These are phyloP conservation scores for Apamea crenata DNA, from an alignment of 2,888 invertebrate species.

Conservation along the genomic window DNA sequence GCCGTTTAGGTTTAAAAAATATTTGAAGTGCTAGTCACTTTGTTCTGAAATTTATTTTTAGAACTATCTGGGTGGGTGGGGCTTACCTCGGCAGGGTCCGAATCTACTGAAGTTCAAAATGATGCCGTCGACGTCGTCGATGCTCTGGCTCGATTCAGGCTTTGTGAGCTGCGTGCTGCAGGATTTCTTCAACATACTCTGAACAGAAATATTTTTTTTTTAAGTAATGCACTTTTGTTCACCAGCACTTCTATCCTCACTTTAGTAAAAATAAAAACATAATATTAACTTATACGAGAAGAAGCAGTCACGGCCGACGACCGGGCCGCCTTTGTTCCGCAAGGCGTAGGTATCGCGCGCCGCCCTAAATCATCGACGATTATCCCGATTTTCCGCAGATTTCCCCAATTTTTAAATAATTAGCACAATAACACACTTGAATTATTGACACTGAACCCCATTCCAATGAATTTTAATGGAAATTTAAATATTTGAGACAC, in stretches of 20 bases:
- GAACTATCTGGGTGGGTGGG: neutral
- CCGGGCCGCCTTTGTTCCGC: conserved; percentile 37
- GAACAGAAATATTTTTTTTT: conserved; percentile 31
- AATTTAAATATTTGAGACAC: conserved; percentile 1
- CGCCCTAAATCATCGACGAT: conserved; percentile 6
- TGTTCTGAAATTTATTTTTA: conserved; percentile 5
- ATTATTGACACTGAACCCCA: conserved; percentile 11
- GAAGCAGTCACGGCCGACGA: conserved; percentile 32
- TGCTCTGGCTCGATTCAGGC: conserved; percentile 82
- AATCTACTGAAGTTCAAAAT: conserved; percentile 81
- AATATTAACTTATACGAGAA: conserved; percentile 28
- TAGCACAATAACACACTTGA: neutral
- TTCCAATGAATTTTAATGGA: conserved; percentile 1
- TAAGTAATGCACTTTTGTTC: neutral
- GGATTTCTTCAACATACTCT: conserved; percentile 83
- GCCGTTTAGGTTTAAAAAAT: neutral
- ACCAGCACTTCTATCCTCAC: conserved; percentile 1
- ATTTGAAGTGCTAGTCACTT: neutral
- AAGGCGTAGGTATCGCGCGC: conserved; percentile 9
- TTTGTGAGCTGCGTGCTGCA: conserved; percentile 83
- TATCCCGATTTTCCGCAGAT: neutral
- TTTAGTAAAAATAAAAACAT: neutral
- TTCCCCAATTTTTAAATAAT: neutral
- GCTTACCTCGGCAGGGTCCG: conserved; percentile 79
- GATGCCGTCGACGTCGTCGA: conserved; percentile 82